phyloP scores from a whole-genome alignment of 2,797 vertebrate genomes.

The Cygnus olor region DNA sequence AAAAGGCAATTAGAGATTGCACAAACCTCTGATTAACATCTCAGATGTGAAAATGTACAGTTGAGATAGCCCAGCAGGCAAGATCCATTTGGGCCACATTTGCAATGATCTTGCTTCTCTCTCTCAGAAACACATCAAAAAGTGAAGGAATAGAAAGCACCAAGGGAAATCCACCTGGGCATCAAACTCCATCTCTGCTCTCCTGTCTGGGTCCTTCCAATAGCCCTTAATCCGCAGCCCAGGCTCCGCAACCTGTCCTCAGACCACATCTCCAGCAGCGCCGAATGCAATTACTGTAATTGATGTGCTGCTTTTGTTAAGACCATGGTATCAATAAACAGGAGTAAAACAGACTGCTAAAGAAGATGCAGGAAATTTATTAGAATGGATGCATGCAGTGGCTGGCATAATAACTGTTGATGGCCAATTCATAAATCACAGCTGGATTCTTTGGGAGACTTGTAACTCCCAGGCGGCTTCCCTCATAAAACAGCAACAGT shows the following conservation, averaged over 20 bases:
- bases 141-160: background rate
- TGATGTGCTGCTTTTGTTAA: conserved; percentile 64
- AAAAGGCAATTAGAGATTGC: background rate
- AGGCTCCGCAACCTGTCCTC: background rate
- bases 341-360: conserved; percentile 58
- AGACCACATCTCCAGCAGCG: conserved; percentile 19
- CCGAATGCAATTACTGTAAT: conserved; percentile 50
- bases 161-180: background rate
- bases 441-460: conserved; percentile 59
- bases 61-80: background rate
- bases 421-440: conserved; percentile 68
- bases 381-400: conserved; percentile 43
- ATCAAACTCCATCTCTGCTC: conserved; percentile 2
- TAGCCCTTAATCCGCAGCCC: conserved; percentile 29
- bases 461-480: conserved; percentile 7
- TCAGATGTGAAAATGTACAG: background rate
- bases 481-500: conserved; percentile 28
- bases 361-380: conserved; percentile 55
- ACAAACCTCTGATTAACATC: background rate
- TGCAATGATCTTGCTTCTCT: background rate
- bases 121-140: background rate
- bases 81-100: background rate
- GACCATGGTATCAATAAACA: conserved; percentile 49
- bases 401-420: conserved; percentile 63
- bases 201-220: background rate